These are phyloP conservation scores for Latrodectus geometricus DNA, from an alignment of 1,140 invertebrate genomes.

Conservation along the genomic window DNA sequence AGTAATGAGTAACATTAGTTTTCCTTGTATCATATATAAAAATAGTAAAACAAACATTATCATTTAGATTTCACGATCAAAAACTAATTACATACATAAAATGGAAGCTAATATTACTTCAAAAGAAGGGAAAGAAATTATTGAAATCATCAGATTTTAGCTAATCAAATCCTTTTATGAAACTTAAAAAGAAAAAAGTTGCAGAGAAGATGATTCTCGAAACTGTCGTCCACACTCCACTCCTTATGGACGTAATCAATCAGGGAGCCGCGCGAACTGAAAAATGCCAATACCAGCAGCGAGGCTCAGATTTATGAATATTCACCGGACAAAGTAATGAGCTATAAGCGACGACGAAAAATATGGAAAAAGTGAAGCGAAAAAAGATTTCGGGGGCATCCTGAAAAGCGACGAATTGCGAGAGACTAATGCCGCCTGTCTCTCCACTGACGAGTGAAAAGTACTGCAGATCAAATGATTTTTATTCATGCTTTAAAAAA, in stretches of 20 bases:
- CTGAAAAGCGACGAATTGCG: background rate
- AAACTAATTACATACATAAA: too few relatives aligned
- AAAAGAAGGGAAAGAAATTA: too few relatives aligned
- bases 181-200: background rate
- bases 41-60: too few relatives aligned
- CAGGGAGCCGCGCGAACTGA: background rate
- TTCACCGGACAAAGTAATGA: slow-evolving; percentile 21
- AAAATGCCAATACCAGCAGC: slow-evolving; percentile 42
- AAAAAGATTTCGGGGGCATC: background rate
- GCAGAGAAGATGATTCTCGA: background rate
- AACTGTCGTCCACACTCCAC: background rate
- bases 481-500: background rate
- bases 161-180: background rate
- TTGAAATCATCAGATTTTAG: background rate
- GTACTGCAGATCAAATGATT: background rate
- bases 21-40: too few relatives aligned
- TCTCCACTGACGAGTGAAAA: background rate
- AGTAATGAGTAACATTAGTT: too few relatives aligned
- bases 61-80: too few relatives aligned
- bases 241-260: background rate
- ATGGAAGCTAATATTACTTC: too few relatives aligned
- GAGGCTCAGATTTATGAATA: slow-evolving; percentile 40
- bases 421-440: background rate
- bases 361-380: background rate
- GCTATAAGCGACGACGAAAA: slow-evolving; percentile 5